Percentiles rank a stretch among this genome's conserved stretches.
phyloP scores from a whole-genome alignment of 1,140 invertebrate species.

The Pachyrhynchus sulphureomaculatus region DNA sequence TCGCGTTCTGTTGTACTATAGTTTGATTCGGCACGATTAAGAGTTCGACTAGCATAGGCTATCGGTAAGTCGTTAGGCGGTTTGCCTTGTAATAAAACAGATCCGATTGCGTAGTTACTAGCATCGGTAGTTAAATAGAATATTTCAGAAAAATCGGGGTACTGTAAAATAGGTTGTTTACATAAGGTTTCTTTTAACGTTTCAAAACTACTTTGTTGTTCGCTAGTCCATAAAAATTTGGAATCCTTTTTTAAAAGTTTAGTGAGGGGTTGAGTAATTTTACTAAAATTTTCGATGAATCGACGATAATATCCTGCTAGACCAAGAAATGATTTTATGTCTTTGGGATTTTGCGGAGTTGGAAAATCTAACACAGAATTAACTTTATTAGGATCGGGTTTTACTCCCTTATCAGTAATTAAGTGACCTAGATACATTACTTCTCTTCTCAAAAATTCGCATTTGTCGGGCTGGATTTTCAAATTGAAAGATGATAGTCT shows the following conservation, averaged over 20 bases:
- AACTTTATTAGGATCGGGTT: slow-evolving; percentile 40
- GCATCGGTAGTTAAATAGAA: no score
- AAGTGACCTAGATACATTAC: slow-evolving; percentile 49
- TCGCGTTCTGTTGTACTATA: slow-evolving; percentile 11
- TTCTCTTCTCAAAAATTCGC: slow-evolving; percentile 49
- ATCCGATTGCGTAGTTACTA: not conserved
- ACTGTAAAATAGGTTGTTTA: slow-evolving; percentile 9
- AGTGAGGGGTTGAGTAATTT: no score
- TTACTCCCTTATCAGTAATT: no score
- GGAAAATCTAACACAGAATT: slow-evolving; percentile 29
- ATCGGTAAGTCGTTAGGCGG: no score
- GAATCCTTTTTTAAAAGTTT: no score
- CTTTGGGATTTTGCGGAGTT: no score
- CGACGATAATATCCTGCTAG: no score
- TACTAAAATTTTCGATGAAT: no score
- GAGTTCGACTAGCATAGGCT: slow-evolving; percentile 15
- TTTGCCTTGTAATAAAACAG: no score
- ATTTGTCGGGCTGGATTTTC: slow-evolving; percentile 52
- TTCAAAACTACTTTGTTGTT: slow-evolving; percentile 30
- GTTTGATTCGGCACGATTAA: slow-evolving; percentile 12
- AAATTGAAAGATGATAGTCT: slow-evolving; percentile 43
- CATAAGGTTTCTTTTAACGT: slow-evolving; percentile 13
- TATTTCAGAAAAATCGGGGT: slow-evolving; percentile 47
- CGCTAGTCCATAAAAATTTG: no score
- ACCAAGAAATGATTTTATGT: slow-evolving; percentile 33